Conservation (phyloP, 2,113 vertebrate genomes). For the Struthidea cinerea region DNA sequence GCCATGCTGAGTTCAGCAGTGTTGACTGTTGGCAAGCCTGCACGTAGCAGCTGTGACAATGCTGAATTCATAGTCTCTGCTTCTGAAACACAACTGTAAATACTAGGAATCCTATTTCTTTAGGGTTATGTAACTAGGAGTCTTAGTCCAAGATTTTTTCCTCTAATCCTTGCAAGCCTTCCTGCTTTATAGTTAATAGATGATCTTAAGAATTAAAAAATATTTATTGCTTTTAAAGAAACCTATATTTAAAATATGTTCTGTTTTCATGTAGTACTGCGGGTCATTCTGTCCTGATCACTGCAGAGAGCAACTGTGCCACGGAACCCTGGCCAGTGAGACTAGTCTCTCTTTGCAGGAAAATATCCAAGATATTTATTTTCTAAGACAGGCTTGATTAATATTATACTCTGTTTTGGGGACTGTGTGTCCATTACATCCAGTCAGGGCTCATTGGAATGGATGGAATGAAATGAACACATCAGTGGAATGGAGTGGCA, state of each 20-base stretch:
- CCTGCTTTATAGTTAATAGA: slow-evolving; percentile 69
- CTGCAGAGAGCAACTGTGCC: slow-evolving; percentile 45
- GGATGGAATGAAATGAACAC: background rate
- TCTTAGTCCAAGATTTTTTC: slow-evolving; percentile 47
- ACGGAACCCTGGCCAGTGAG: slow-evolving; percentile 13
- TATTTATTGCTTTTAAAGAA: slow-evolving; percentile 80
- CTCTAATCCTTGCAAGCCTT: slow-evolving; percentile 17
- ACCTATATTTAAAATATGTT: slow-evolving; percentile 71
- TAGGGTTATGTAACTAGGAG: slow-evolving; percentile 44
- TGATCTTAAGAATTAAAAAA: slow-evolving; percentile 60
- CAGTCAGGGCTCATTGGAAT: background rate
- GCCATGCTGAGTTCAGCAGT: background rate
- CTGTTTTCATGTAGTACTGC: slow-evolving; percentile 45
- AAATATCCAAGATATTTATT: slow-evolving; percentile 42
- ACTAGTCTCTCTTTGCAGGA: slow-evolving; percentile 18
- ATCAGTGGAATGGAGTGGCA: background rate
- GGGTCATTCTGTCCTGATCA: slow-evolving; percentile 31
- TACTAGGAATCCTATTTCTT: slow-evolving; percentile 50
- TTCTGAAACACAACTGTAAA: slow-evolving; percentile 22
- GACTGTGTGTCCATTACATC: background rate
- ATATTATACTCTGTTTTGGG: background rate
- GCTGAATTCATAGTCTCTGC: slow-evolving; percentile 40
- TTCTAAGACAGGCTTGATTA: slow-evolving; percentile 40
- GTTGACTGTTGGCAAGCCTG: background rate
- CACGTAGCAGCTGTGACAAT: background rate